Percentiles rank a stretch among this genome's conserved stretches.
Conservation (phyloP, 2,888 invertebrate species). For the Protodeltote pygarga region DNA sequence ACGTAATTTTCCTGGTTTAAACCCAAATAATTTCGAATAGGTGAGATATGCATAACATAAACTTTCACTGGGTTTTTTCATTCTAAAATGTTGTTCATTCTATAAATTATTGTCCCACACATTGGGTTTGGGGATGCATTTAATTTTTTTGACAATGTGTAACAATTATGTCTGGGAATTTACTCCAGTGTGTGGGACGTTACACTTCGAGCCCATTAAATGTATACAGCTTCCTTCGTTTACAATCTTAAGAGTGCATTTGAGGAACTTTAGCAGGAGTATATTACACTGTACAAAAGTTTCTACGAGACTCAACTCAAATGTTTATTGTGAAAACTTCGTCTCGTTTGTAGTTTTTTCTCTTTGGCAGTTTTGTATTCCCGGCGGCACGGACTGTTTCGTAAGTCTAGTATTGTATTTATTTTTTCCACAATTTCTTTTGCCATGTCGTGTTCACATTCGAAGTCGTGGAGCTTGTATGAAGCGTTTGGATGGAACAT, state of each 20-base stretch:
- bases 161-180: conserved; percentile 1
- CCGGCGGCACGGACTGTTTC: conserved; percentile 92
- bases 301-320: conserved; percentile 64
- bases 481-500: conserved; percentile 80
- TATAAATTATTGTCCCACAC: conserved; percentile 14
- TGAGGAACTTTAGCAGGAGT: conserved; percentile 49
- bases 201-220: conserved; percentile 16
- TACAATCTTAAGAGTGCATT: conserved; percentile 40
- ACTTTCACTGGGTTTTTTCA: conserved; percentile 18
- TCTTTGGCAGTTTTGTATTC: conserved; percentile 93
- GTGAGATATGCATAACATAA: conserved; percentile 39
- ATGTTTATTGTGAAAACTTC: conserved; percentile 86
- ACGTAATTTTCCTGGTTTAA: conserved; percentile 36
- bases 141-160: background rate
- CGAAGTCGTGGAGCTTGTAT: conserved; percentile 96
- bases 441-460: conserved; percentile 91
- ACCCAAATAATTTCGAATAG: conserved; percentile 40
- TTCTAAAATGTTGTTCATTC: conserved; percentile 17
- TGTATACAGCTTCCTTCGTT: conserved; percentile 28
- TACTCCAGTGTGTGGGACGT: conserved; percentile 4
- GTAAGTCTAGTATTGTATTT: conserved; percentile 93
- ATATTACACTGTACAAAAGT: conserved; percentile 51
- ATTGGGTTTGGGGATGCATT: conserved; percentile 3
- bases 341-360: conserved; percentile 88
- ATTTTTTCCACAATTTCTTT: conserved; percentile 95